Evolutionary conservation across 1,140 invertebrate species (phyloP).

Genomic region (Platyscapa corneri): DNA sequence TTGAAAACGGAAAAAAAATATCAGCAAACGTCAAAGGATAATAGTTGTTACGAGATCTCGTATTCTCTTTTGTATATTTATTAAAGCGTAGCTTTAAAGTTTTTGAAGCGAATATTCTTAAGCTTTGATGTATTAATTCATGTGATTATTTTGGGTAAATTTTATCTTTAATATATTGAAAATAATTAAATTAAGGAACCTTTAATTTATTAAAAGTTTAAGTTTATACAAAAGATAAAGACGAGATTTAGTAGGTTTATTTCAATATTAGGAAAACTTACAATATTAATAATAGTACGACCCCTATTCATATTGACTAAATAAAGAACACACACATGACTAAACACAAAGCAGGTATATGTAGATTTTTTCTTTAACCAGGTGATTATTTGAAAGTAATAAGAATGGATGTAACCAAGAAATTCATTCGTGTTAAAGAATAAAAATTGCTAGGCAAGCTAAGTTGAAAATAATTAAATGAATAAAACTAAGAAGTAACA

Average conservation of each 20-base stretch:
- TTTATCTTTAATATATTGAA: slow-evolving; percentile 31
- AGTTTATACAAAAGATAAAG: slow-evolving; percentile 28
- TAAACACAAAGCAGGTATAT: background rate
- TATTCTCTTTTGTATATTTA: slow-evolving; percentile 51
- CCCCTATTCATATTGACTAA: slow-evolving; percentile 8
- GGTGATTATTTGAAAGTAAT: slow-evolving; percentile 44
- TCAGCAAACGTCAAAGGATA: slow-evolving; percentile 23
- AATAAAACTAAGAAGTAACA: background rate
- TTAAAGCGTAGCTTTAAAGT: slow-evolving; percentile 38
- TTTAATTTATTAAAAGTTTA: slow-evolving; percentile 8
- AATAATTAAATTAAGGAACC: slow-evolving; percentile 31
- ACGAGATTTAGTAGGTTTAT: slow-evolving; percentile 28
- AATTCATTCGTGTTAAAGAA: slow-evolving; percentile 28
- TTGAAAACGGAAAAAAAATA: slow-evolving; percentile 30
- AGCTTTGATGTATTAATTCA: slow-evolving; percentile 21
- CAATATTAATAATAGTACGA: slow-evolving; percentile 2
- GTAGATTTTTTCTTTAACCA: slow-evolving; percentile 50
- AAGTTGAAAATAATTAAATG: slow-evolving; percentile 12
- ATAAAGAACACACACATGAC: background rate
- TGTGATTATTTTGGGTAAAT: slow-evolving; percentile 7
- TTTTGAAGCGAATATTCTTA: slow-evolving; percentile 28
- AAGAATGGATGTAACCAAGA: slow-evolving; percentile 20
- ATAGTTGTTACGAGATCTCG: slow-evolving; percentile 36
- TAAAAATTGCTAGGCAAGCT: slow-evolving; percentile 28
- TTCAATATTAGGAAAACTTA: background rate